These are phyloP conservation scores for Timema podura DNA, from an alignment of 2,888 invertebrate species.

Conservation along the genomic window DNA sequence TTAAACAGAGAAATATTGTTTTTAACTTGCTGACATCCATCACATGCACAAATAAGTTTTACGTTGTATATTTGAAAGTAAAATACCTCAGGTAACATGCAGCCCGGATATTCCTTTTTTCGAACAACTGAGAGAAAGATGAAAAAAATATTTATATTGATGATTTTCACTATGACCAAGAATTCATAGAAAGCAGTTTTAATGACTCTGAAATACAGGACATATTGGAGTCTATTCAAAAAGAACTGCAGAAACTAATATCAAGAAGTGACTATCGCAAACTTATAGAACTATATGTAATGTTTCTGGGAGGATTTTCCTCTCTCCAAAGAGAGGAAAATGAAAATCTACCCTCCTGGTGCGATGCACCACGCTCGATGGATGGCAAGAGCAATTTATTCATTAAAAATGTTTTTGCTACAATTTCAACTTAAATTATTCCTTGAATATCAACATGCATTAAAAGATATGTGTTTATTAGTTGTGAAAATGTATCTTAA, in stretches of 20 bases:
- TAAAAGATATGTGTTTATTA: neutral
- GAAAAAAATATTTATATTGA: neutral
- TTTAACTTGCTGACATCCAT: neutral
- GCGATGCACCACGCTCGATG: neutral
- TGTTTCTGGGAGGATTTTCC: neutral
- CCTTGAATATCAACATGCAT: too few species aligned
- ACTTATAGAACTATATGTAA: neutral
- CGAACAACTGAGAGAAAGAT: neutral
- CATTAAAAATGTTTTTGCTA: neutral
- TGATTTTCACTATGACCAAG: neutral
- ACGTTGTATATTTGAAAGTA: neutral
- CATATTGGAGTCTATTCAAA: neutral
- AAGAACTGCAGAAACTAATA: neutral
- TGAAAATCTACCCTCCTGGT: neutral
- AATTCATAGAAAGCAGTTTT: conserved; percentile 1
- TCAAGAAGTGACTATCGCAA: conserved; percentile 6
- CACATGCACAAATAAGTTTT: neutral
- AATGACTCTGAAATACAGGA: neutral
- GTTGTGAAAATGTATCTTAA: neutral
- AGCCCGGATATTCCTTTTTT: neutral
- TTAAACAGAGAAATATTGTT: neutral
- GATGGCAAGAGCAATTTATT: conserved; percentile 4
- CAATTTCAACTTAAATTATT: too few species aligned
- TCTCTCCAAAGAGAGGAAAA: neutral
- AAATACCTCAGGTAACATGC: neutral